Evolutionary conservation across 2,888 invertebrate species (phyloP).

Genomic region (Brachyptera risi): DNA sequence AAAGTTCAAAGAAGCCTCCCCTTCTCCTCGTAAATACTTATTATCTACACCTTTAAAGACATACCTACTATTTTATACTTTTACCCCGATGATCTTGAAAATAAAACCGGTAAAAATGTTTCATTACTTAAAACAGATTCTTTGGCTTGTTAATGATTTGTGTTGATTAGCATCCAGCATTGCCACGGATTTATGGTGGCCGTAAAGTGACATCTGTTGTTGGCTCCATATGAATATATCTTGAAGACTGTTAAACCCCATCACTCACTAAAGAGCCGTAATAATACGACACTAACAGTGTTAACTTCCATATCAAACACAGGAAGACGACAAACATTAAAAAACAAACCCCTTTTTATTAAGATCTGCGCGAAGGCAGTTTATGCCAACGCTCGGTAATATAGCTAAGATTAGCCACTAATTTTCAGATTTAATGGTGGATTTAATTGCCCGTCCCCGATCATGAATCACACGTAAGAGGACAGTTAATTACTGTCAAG

Average conservation of each 20-base stretch:
- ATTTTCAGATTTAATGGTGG: conserved; percentile 30
- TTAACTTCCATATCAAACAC: not conserved
- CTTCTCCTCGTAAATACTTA: no score
- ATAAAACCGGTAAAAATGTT: no score
- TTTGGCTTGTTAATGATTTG: no score
- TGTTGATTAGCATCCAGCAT: no score
- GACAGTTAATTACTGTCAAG: conserved; percentile 31
- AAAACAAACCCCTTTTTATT: conserved; percentile 1
- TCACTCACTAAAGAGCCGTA: not conserved
- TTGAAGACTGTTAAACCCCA: not conserved
- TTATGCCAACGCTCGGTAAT: conserved; percentile 7
- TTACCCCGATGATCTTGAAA: no score
- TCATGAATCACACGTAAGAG: conserved; percentile 28
- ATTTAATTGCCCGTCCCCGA: conserved; percentile 29
- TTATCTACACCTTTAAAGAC: no score
- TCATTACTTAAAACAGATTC: no score
- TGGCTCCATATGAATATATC: no score
- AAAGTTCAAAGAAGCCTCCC: no score
- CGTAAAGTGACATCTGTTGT: not conserved
- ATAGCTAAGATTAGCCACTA: conserved; percentile 28
- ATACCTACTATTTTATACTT: no score
- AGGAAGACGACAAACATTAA: conserved; percentile 8
- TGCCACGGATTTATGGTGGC: not conserved
- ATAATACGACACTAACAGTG: no score
- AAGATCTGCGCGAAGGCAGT: conserved; percentile 7